Evolutionary conservation across 2,113 vertebrate genomes (phyloP), one percentile per base, ranked within the genome.

Genomic region (Irena cyanogastra): DNA sequence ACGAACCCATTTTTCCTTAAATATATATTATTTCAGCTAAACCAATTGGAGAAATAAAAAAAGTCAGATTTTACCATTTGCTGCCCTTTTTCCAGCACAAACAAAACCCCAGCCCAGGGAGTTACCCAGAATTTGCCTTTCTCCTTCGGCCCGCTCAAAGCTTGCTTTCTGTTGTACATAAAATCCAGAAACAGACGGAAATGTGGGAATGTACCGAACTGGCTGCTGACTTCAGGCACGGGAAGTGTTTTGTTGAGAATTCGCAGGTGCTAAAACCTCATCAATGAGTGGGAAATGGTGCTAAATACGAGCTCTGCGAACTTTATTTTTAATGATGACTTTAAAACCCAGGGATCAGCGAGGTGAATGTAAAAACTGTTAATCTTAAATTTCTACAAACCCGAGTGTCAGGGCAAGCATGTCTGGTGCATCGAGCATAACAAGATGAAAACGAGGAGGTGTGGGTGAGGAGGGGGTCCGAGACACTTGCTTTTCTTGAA

Each of bases 401-500:
- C 97, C 95, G 91, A 97, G 97, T 98, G 98, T 98, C 98, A 98
- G 97, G 96, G 96, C 96, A 96, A 97, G 97, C 98, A 96, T 98
- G 98, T 98, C 96, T 89, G 95, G 97, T 86, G 97, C 97, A 97
- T 98, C 97, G 98, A 98, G 97, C 97, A 98, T 98, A 98, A 98
- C 98, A 98, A 98, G 98, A 98, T 97, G 97, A 98, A 98, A 98
- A 98, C 86, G 90, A 97, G 97, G 96, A 96, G 96, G 95, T 97
- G 97, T 97, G 96, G 90, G 97, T 74, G 93, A 93, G 98, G 98
- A 97, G 97, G 98, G 98, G 98, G 98, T 98, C 97, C 91, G 96
- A 98, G 98, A 98, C 98, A 99, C 98, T 98, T 98, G 98, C 98
- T 99, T 99, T 98, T 98, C 99, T 99, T 98, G 98, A 99, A 99